These are phyloP conservation scores for Candoia aspera DNA, from an alignment of 2,113 vertebrate genomes.

Conservation along the genomic window DNA sequence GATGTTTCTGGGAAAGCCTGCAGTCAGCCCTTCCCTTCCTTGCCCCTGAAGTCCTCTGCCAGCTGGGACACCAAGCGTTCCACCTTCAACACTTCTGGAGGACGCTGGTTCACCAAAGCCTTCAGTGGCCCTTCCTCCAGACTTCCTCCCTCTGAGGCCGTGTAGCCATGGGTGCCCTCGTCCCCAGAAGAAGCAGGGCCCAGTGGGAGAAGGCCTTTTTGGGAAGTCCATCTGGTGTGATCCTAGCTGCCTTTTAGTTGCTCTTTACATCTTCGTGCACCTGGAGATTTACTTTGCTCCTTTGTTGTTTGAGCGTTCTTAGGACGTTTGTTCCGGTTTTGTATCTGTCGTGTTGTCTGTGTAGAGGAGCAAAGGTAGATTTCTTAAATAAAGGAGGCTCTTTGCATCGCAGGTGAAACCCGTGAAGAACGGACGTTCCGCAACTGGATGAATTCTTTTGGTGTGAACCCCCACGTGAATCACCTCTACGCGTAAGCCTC, in stretches of 20 bases:
- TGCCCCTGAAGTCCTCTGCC: no score
- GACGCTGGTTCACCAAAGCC: no score
- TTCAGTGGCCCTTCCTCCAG: no score
- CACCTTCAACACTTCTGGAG: no score
- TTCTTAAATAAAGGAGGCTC: background rate
- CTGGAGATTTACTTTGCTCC: background rate
- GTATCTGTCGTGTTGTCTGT: background rate
- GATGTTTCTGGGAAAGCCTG: no score
- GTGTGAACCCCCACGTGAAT: conserved; percentile 90
- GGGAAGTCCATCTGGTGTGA: background rate
- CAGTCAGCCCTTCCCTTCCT: no score
- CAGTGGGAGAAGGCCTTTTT: background rate
- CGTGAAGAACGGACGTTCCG: conserved; percentile 96
- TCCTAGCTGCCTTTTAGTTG: background rate
- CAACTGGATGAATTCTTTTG: conserved; percentile 99
- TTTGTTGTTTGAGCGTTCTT: background rate
- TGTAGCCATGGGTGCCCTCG: background rate
- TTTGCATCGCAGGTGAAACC: conserved; percentile 81
- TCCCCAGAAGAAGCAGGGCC: background rate
- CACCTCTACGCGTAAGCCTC: conserved; percentile 87
- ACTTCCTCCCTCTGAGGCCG: no score
- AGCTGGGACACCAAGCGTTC: no score
- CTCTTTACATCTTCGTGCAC: background rate
- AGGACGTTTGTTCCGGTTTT: background rate
- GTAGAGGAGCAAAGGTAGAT: background rate